Evolutionary conservation across 2,113 vertebrate species (phyloP).

Genomic region (Dasyprocta punctata): DNA sequence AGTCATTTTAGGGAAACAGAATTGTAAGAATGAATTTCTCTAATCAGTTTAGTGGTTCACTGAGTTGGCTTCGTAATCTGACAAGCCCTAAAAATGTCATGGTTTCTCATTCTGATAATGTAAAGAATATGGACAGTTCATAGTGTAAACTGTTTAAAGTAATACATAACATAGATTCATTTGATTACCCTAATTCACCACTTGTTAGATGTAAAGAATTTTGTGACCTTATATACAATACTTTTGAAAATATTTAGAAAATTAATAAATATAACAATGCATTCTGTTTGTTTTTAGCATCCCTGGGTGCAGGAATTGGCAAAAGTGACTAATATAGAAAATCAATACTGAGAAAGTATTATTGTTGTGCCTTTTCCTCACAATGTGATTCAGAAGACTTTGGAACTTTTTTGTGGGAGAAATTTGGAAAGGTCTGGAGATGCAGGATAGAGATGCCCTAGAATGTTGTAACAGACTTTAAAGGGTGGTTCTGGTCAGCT

Average conservation of each 20-base stretch:
- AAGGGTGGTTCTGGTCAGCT: background rate
- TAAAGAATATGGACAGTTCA: background rate
- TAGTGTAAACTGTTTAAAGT: background rate
- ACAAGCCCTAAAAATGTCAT: background rate
- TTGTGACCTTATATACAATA: background rate
- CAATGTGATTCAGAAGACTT: background rate
- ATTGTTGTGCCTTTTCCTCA: background rate
- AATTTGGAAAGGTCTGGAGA: background rate
- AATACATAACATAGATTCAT: background rate
- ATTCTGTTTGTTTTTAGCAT: background rate
- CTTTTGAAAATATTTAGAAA: background rate
- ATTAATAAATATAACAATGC: background rate
- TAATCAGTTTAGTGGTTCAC: background rate
- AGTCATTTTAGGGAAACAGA: background rate
- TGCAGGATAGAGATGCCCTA: background rate
- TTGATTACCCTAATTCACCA: background rate
- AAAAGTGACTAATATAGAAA: background rate
- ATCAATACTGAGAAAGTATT: background rate
- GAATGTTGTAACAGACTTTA: background rate
- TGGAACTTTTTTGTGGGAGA: background rate
- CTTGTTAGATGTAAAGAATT: background rate
- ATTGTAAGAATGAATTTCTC: background rate
- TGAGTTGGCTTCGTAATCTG: background rate
- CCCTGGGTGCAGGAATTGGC: background rate
- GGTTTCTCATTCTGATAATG: background rate